A percentile compares a stretch with the other conserved stretches of the same genome.
These are phyloP conservation scores for Apis cerana DNA, from an alignment of 1,140 invertebrate species.

Conservation along the genomic window DNA sequence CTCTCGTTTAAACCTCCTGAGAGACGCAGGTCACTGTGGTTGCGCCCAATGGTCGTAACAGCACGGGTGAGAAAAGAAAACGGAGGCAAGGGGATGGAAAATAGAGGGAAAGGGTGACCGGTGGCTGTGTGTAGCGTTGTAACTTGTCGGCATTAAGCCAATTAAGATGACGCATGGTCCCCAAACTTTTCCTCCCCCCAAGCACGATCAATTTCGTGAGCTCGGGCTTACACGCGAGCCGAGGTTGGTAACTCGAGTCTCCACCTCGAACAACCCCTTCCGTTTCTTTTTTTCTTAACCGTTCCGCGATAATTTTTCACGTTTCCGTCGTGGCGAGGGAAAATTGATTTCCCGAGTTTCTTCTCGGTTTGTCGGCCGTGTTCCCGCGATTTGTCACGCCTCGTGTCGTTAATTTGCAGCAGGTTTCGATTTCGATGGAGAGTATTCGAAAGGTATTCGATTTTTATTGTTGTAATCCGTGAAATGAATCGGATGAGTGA, in stretches of 20 bases:
- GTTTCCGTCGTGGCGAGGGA: neutral
- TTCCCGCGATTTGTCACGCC: conserved; percentile 33
- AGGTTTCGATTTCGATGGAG: conserved; percentile 2
- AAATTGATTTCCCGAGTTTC: conserved; percentile 53
- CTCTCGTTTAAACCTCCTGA: conserved; percentile 4
- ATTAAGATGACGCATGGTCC: conserved; percentile 76
- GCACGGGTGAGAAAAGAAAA: neutral
- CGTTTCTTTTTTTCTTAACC: conserved; percentile 11
- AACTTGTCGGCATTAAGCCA: conserved; percentile 77
- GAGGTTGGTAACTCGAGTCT: neutral
- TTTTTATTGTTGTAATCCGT: too few relatives aligned
- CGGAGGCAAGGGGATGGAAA: conserved; percentile 1
- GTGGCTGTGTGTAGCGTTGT: conserved; percentile 57
- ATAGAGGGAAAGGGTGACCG: neutral
- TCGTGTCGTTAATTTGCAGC: conserved; percentile 26
- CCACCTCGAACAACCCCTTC: conserved; percentile 8
- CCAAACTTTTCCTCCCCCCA: conserved; percentile 68
- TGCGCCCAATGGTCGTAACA: neutral
- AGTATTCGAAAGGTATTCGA: neutral
- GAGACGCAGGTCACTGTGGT: neutral
- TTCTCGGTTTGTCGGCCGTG: conserved; percentile 23
- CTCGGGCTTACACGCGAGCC: neutral
- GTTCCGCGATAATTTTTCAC: conserved; percentile 61
- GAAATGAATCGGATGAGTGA: too few relatives aligned
- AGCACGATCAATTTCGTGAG: conserved; percentile 69